Evolutionary conservation across 2,113 vertebrate genomes (phyloP), one percentile per base, ranked within the genome.

Genomic region (Erpornis zantholeuca): DNA sequence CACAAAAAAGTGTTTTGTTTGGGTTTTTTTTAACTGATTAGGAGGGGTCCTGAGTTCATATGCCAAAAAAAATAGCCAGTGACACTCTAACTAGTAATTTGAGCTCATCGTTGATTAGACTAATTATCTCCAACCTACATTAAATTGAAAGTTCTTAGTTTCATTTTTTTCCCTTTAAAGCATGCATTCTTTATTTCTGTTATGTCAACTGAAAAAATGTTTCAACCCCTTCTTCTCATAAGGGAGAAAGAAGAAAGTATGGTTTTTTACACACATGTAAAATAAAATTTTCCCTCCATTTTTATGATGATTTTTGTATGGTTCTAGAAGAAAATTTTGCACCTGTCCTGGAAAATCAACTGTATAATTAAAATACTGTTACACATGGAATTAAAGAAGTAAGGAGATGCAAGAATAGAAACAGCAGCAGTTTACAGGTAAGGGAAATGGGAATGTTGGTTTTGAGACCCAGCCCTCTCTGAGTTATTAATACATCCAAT

Each of bases 81-180:
- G 98, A 98, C 96, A 92, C 89, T 86, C 96, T 96, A 97, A 78
- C 84, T 59, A 5, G 77, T 95, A 94, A 97, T 97, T 97, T 97
- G 93, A 97, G 96, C 95, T 98, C 73, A 33, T 97, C 93, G 97
- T 97, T 23, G 98, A 98, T 98, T 97, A 98, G 89, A 96, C 73
- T 97, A 98, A 97, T 97, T 97, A 97, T 97, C 83, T 98, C 95
- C 93, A 95, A 95, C 83, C 89, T 97, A 97, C 96, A 97, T 36
- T 25, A 59, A 92, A 68, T 8, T 11, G 27, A 71, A 56, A 70
- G 84, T 6, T 35, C 22, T 15, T 19, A 50, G 4, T 24, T 78
- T 44, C 15, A 4, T 10, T 50, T 70, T 78, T 40, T 60, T 29
- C 22, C 10, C 18, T 82, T 66, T 57, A 71, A 85, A 79, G 22